These are phyloP conservation scores for Trachemys scripta DNA, from an alignment of 2,113 vertebrate genomes.

Conservation along the genomic window DNA sequence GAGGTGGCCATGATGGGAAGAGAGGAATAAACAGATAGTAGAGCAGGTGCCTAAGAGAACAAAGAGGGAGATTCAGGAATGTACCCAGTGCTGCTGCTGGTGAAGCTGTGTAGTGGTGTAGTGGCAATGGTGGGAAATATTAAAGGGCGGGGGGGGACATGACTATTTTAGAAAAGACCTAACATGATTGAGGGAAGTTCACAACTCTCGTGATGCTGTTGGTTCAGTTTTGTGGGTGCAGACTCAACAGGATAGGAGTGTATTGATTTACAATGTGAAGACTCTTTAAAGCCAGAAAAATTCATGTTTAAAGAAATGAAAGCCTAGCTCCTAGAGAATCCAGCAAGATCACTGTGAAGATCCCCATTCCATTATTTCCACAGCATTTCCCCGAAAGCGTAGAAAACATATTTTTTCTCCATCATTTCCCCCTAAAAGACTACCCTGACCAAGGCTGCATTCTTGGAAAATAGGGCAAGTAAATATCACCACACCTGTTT, in stretches of 20 bases:
- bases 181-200: slow-evolving; percentile 59
- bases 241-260: slow-evolving; percentile 36
- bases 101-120: slow-evolving; percentile 34
- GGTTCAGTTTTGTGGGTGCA: slow-evolving; percentile 41
- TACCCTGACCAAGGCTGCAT: background rate
- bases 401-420: background rate
- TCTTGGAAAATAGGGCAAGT: background rate
- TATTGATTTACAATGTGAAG: slow-evolving; percentile 11
- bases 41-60: slow-evolving; percentile 20
- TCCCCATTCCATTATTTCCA: background rate
- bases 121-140: slow-evolving; percentile 55
- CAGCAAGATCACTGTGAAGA: fast-evolving
- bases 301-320: background rate
- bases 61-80: slow-evolving; percentile 23
- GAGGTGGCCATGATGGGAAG: background rate
- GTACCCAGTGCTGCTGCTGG: slow-evolving; percentile 42
- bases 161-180: slow-evolving; percentile 53
- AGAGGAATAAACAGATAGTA: slow-evolving; percentile 18
- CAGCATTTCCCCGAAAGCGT: background rate
- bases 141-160: slow-evolving; percentile 37
- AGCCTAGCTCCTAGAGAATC: background rate
- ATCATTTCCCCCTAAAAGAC: background rate
- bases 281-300: slow-evolving; percentile 2
- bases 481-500: background rate
- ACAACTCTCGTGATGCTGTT: slow-evolving; percentile 58